Percentiles rank a stretch among this genome's conserved stretches.
These are phyloP conservation scores for Agriopis leucophaearia DNA, from an alignment of 2,888 invertebrate species.

Conservation along the genomic window DNA sequence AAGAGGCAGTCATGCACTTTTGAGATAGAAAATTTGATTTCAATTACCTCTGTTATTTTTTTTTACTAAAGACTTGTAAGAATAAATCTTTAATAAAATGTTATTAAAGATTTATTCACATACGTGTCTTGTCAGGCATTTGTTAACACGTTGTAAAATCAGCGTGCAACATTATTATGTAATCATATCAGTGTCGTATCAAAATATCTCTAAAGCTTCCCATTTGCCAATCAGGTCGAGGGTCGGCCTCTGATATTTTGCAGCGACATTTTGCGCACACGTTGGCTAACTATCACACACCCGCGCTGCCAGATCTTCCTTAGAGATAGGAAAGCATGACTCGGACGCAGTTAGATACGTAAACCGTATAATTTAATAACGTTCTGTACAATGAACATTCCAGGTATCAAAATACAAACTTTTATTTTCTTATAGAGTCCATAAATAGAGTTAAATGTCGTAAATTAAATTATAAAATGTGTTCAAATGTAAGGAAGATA, in stretches of 20 bases:
- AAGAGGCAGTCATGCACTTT: background rate
- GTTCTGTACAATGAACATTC: too few relatives aligned
- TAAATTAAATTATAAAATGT: too few relatives aligned
- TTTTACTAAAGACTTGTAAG: too few relatives aligned
- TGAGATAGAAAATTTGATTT: background rate
- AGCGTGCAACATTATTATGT: conserved; percentile 11
- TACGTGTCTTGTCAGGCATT: background rate
- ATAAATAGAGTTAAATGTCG: too few relatives aligned
- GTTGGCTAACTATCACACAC: conserved; percentile 69
- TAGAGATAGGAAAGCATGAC: conserved; percentile 25
- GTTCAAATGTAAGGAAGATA: too few relatives aligned
- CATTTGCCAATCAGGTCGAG: conserved; percentile 71
- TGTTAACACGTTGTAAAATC: conserved; percentile 14
- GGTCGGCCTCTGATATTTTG: conserved; percentile 79
- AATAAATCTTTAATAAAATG: too few relatives aligned
- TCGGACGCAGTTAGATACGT: too few relatives aligned
- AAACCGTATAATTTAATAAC: too few relatives aligned
- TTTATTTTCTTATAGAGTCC: too few relatives aligned
- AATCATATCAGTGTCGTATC: conserved; percentile 47
- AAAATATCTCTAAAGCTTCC: conserved; percentile 55
- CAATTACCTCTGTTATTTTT: background rate
- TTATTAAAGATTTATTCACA: background rate
- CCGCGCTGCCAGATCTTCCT: conserved; percentile 57
- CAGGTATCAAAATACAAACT: too few relatives aligned
- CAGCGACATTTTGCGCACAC: conserved; percentile 74